Evolutionary conservation across 2,888 invertebrate genomes (phyloP), one percentile per base, ranked within the genome.

Genomic region (Patella caerulea): DNA sequence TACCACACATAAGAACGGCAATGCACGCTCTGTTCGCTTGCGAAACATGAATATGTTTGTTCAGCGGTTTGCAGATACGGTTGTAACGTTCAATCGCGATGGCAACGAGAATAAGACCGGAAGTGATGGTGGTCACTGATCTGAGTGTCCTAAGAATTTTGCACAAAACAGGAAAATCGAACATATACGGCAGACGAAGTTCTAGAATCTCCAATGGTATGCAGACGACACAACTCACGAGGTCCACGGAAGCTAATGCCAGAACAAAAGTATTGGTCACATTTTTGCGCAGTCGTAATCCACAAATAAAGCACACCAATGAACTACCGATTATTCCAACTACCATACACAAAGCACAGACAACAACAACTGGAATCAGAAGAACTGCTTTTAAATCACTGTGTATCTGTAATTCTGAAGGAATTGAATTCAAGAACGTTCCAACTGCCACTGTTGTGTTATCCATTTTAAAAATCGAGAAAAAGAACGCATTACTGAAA

Each of bases 1-100:
- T n/a, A 11, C 81, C 81, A 53, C 81, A 59, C 15, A 79, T 17
- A 15, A 83, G 7, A 9, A 81, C 78, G 12, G 72, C 75, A n/a
- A 69, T 59, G n/a, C 80, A 72, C 29, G 81, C 76, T 14, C 78
- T 55, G 7, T 71, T 71, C n/a, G 79, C 79, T 29, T 80, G 75
- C 9, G 74, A 72, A 17, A 74, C 73, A 54, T 73, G 75, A 69
- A 78, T 75, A 74, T 78, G 81, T 15, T 74, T 76, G 15, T 75
- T 72, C 59, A 76, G 75, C 2, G 81, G 79, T 17, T 78, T 80
- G 14, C 81, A 82, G 69, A 83, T 83, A 14, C 81, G 78, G 15
- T 76, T 73, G 71, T 83, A 83, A 14, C 83, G 71, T 56, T 83
- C 81, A 3, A 77, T 72, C 19, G 83, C 81, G n/a, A 83, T 81